These are phyloP conservation scores for Drosophila emarginata DNA, from an alignment of 2,888 invertebrate species.

Conservation along the genomic window DNA sequence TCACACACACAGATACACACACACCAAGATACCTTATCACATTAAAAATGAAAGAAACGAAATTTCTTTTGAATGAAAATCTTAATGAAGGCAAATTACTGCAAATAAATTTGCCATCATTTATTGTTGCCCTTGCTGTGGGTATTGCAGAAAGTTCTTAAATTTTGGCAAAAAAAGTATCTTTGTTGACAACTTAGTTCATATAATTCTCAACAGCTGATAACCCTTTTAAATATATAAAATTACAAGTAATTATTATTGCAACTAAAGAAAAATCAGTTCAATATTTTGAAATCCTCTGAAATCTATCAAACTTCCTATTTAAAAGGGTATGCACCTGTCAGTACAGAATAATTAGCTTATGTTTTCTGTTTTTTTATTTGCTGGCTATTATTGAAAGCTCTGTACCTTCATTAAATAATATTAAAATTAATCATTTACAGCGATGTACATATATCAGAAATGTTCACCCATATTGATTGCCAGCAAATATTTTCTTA, in stretches of 20 bases:
- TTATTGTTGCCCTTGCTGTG: not conserved
- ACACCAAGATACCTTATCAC: slow-evolving; percentile 6
- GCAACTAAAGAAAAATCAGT: too few species aligned
- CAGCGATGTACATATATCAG: not conserved
- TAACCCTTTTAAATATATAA: too few species aligned
- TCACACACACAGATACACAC: slow-evolving; percentile 8
- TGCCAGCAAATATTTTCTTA: not conserved
- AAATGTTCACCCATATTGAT: not conserved
- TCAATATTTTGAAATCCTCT: too few species aligned
- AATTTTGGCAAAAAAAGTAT: too few species aligned
- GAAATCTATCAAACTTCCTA: too few species aligned
- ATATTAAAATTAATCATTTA: not conserved
- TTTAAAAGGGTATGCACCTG: not conserved
- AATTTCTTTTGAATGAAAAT: not conserved
- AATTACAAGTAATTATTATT: too few species aligned
- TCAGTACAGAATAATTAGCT: not conserved
- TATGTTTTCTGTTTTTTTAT: not conserved
- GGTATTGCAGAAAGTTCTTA: not conserved
- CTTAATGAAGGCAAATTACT: slow-evolving; percentile 32
- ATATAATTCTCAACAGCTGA: too few species aligned
- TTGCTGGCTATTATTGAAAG: not conserved
- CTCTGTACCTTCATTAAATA: not conserved
- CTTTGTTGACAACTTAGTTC: too few species aligned
- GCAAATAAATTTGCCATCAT: not conserved
- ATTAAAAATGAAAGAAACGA: slow-evolving; percentile 11